Base-by-base conservation (phyloP, 2,113 vertebrate species). In the Mugil cephalus region DNA sequence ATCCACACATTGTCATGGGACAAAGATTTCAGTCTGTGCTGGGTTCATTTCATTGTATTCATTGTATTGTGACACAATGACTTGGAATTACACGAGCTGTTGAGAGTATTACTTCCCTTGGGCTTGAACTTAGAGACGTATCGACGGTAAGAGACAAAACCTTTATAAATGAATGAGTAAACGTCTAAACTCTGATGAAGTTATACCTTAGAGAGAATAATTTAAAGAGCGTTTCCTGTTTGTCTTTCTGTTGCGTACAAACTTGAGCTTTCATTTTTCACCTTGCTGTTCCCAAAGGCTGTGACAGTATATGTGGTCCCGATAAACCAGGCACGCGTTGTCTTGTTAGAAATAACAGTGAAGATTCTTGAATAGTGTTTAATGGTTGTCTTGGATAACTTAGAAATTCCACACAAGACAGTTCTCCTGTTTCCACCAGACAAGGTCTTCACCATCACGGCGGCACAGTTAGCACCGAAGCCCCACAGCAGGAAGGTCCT, bases 11-110 rank as follows among this genome's bases (percentile, higher is more conserved):
- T 2, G 10, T 53, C 19, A 40, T 0, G 7, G 8, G 56, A 36
- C 30, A 52, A n/a, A 65, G 17, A 36, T 75, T 65, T 69, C 39
- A 4, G 17, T 64, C 18, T 17, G 3, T 12, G 15, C 7, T 24
- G 3, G 8, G 39, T 40, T 6, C 50, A 1, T 59, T 19, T 58
- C 50, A 1, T 59, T 19, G 52, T 30, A 35, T 14, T 45, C 15
- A 11, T 10, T 55, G 17, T 10, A 42, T 40, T 54, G 13, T 0
- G 1, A n/a, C 39, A 36, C 17, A 50, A 1, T 47, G 12, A 43
- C 24, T 30, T 43, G 13, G 24, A 30, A 43, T 43, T 43, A 13
- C 42, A 6, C 42, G 40, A 36, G n/a, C n/a, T n/a, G n/a, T n/a
- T n/a, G n/a, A n/a, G n/a, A n/a, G 4, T 21, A 19, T 50, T 50